A percentile compares a stretch with the other conserved stretches of the same genome.
Evolutionary conservation across 1,140 invertebrate genomes (phyloP).

Genomic region (Diorhabda elongata): DNA sequence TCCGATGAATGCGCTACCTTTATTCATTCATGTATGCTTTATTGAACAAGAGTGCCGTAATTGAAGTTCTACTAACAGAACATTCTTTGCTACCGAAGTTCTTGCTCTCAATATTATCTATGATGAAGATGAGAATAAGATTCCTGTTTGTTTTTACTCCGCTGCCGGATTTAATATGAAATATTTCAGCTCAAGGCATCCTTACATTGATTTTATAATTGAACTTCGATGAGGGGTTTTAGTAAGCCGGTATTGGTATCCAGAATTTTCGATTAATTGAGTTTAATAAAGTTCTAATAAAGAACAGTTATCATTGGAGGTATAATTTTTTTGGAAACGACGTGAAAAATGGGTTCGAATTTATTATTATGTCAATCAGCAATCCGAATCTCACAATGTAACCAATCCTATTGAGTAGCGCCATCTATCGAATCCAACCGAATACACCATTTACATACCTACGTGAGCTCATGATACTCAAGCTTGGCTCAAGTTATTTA

Average conservation of each 20-base stretch:
- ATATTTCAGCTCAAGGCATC: background rate
- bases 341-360: no score
- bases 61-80: constrained; percentile 2
- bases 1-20: constrained; percentile 30
- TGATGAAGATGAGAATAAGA: background rate
- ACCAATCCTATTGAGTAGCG: no score
- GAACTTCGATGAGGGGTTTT: background rate
- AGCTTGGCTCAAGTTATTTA: no score
- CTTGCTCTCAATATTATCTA: background rate
- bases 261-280: background rate
- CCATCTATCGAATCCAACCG: no score
- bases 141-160: background rate
- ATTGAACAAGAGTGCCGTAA: constrained; percentile 21
- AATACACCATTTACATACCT: no score
- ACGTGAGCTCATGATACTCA: no score
- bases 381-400: no score
- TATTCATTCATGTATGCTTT: constrained; percentile 32
- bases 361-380: no score
- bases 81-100: background rate
- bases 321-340: background rate
- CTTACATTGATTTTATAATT: background rate
- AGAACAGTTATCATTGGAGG: background rate
- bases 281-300: background rate
- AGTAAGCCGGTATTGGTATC: background rate
- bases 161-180: background rate